Conservation (phyloP, 2,888 invertebrate genomes). For the Diloba caeruleocephala region DNA sequence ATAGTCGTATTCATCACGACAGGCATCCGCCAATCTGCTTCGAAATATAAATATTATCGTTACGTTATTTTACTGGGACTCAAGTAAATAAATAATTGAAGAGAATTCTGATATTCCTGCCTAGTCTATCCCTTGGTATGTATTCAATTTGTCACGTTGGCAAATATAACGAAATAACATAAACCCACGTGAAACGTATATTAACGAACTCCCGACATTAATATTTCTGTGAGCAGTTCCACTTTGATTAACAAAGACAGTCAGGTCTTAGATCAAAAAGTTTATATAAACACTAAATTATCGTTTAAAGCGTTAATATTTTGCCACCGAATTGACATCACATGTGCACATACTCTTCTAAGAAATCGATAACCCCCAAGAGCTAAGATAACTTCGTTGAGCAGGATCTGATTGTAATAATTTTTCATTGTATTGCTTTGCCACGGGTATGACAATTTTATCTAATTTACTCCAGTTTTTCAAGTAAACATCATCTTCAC, state of each 20-base stretch:
- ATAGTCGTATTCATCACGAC: too few relatives aligned
- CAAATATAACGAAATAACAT: too few relatives aligned
- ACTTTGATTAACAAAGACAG: background rate
- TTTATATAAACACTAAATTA: conserved; percentile 23
- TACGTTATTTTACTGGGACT: too few relatives aligned
- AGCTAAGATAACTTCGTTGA: conserved; percentile 3
- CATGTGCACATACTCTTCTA: conserved; percentile 6
- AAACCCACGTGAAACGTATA: background rate
- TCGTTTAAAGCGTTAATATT: conserved; percentile 10
- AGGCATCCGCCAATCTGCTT: too few relatives aligned
- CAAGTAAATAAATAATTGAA: too few relatives aligned
- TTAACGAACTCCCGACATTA: background rate
- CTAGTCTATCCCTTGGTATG: too few relatives aligned
- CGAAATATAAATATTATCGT: too few relatives aligned
- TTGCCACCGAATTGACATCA: conserved; percentile 1
- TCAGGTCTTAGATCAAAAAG: conserved; percentile 27
- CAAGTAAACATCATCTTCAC: background rate
- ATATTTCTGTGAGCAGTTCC: background rate
- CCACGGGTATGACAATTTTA: background rate
- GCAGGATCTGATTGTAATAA: background rate
- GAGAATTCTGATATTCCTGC: too few relatives aligned
- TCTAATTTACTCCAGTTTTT: conserved; percentile 1
- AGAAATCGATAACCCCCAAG: conserved; percentile 32
- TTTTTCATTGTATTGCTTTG: conserved; percentile 4
- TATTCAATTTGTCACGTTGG: too few relatives aligned